These are phyloP conservation scores for Papilio helenus DNA, from an alignment of 1,140 invertebrate species.

Conservation along the genomic window DNA sequence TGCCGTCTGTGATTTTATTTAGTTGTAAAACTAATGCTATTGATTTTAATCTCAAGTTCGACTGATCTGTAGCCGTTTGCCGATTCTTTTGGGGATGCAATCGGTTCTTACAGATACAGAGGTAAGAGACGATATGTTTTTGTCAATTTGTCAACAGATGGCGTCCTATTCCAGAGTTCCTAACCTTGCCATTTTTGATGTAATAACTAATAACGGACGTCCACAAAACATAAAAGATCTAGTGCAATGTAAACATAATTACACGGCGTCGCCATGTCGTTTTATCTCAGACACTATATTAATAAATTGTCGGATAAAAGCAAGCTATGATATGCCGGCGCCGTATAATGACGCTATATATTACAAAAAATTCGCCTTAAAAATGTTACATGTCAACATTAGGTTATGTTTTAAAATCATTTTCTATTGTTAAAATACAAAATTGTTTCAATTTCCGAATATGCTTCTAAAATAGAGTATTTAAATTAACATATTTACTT, in stretches of 20 bases:
- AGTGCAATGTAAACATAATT: not conserved
- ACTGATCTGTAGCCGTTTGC: not conserved
- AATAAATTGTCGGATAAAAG: constrained; percentile 9
- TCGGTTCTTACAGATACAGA: not conserved
- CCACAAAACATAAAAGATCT: not conserved
- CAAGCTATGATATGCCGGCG: not conserved
- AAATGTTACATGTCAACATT: not conserved
- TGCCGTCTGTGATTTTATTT: not conserved
- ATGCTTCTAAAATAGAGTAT: not conserved
- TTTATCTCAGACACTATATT: constrained; percentile 9
- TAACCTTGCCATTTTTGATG: not conserved
- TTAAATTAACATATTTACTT: constrained; percentile 17
- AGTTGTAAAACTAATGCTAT: not conserved
- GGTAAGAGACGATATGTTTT: not conserved
- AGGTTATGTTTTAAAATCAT: not conserved
- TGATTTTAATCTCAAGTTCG: not conserved
- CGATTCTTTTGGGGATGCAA: not conserved
- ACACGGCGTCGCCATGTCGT: not conserved
- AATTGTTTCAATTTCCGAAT: not conserved
- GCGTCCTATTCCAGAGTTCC: not conserved
- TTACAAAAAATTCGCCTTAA: not conserved
- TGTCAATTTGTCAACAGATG: not conserved
- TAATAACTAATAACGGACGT: not conserved
- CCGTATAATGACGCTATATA: not conserved
- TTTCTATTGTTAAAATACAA: not conserved